Evolutionary conservation across 2,888 invertebrate genomes (phyloP), one percentile per base, ranked within the genome.

Genomic region (Trisateles emortualis): DNA sequence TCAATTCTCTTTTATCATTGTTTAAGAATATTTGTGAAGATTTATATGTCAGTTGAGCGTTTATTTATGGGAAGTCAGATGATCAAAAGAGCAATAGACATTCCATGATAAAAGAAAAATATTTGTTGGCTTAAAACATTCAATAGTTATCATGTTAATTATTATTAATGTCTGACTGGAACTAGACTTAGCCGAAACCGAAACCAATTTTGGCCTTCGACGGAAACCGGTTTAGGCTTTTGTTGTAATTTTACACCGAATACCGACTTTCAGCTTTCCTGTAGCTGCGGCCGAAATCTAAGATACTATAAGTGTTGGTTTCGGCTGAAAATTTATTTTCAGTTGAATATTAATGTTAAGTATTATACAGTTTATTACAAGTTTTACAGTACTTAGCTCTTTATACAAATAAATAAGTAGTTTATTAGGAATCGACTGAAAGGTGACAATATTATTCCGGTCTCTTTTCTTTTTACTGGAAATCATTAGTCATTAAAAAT

Each of bases 381-480:
- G 52, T 55, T 76, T 75, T 75, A 44, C 74, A 72, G 83, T 84
- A 87, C 86, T 87, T 87, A 87, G 80, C 68, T 71, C 79, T 77
- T 79, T 81, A 74, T 79, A 74, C 68, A 71, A 71, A 56, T 65
- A 73, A 72, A 72, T 74, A 83, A 72, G 76, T 88, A 85, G 82
- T 76, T 74, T 72, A 65, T 69, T 81, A 82, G 78, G 75, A 79
- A 83, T 80, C 78, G 91, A 92, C 91, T 92, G 92, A 92, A 78
- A 74, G 74, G 78, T 72, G 91, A 92, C 91, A 92, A 92, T 91
- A 91, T 84, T 78, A 77, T 77, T 81, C 81, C 81, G 88, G 86
- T 87, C 85, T 87, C 82, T 82, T 83, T 86, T 84, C 79, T 74
- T 81, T 78, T 72, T 73, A 76, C 79, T 83, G 78, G 76, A 74